These are phyloP conservation scores for Sceloporus tristichus DNA, from an alignment of 2,113 vertebrate species.

Conservation along the genomic window DNA sequence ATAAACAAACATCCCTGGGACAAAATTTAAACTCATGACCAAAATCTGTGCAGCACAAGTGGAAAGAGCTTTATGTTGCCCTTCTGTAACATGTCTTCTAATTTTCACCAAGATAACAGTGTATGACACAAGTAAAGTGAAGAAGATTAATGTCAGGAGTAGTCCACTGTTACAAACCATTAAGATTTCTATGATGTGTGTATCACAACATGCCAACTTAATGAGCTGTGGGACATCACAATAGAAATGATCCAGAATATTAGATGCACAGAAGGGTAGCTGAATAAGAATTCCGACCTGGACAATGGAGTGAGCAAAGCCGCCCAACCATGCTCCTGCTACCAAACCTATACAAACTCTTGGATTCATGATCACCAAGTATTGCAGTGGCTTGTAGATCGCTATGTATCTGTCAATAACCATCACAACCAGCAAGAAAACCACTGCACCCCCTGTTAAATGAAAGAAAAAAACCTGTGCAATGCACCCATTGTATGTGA, in stretches of 20 bases:
- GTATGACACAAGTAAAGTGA: conserved; percentile 39
- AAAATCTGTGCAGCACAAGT: conserved; percentile 40
- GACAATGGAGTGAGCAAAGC: conserved; percentile 30
- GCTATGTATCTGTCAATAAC: conserved; percentile 34
- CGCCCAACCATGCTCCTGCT: conserved; percentile 28
- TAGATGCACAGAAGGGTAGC: conserved; percentile 34
- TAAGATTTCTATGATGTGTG: conserved; percentile 16
- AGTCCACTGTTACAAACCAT: conserved; percentile 46
- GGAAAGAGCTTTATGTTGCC: conserved; percentile 36
- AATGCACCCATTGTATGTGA: conserved; percentile 17
- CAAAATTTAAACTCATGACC: conserved; percentile 40
- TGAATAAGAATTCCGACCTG: conserved; percentile 39
- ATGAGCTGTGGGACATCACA: conserved; percentile 48
- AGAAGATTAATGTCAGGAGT: conserved; percentile 31
- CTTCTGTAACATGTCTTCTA: conserved; percentile 7
- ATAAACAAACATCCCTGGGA: conserved; percentile 46
- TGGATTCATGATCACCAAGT: conserved; percentile 24
- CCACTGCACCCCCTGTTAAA: conserved; percentile 34
- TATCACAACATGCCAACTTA: conserved; percentile 36
- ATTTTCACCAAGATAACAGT: conserved; percentile 26
- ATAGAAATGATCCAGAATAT: conserved; percentile 35
- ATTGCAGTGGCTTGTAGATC: conserved; percentile 34
- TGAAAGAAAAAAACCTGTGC: conserved; percentile 23
- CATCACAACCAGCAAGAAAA: conserved; percentile 19
- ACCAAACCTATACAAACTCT: conserved; percentile 15